A percentile compares a stretch with the other conserved stretches of the same genome.
Evolutionary conservation across 2,888 invertebrate genomes (phyloP).

Genomic region (Agrotis puta): DNA sequence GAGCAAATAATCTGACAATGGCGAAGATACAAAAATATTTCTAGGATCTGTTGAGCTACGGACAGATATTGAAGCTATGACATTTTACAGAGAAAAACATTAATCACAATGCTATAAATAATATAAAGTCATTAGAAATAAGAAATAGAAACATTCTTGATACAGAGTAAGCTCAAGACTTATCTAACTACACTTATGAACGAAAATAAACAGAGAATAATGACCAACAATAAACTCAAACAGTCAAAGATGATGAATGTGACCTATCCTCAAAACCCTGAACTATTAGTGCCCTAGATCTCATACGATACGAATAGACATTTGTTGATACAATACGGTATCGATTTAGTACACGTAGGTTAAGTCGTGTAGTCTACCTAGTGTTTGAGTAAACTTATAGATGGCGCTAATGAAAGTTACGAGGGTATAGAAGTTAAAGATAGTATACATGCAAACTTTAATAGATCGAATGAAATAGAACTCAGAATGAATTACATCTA

Average conservation of each 20-base stretch:
- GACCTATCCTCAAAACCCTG: constrained; percentile 56
- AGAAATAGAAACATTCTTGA: not conserved
- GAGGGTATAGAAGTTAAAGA: not conserved
- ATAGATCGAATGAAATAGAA: not conserved
- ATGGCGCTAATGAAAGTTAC: constrained; percentile 37
- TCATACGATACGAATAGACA: constrained; percentile 22
- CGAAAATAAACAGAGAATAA: not conserved
- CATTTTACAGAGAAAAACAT: not conserved
- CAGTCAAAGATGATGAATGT: constrained; percentile 27
- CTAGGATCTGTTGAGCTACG: not conserved
- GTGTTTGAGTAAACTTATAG: constrained; percentile 22
- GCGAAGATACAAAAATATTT: not conserved
- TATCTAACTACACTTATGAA: not conserved
- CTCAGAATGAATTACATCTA: too few relatives aligned
- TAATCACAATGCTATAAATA: not conserved
- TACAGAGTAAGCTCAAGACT: not conserved
- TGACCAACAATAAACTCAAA: constrained; percentile 1
- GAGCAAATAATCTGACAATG: not conserved
- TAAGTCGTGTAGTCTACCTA: constrained; percentile 28
- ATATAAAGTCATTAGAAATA: not conserved
- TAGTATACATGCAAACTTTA: not conserved
- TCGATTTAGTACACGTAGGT: constrained; percentile 43
- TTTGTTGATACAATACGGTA: constrained; percentile 40
- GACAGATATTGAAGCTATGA: not conserved
- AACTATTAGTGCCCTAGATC: constrained; percentile 56